Evolutionary conservation across 2,113 vertebrate species (phyloP).

Genomic region (Peromyscus californicus): DNA sequence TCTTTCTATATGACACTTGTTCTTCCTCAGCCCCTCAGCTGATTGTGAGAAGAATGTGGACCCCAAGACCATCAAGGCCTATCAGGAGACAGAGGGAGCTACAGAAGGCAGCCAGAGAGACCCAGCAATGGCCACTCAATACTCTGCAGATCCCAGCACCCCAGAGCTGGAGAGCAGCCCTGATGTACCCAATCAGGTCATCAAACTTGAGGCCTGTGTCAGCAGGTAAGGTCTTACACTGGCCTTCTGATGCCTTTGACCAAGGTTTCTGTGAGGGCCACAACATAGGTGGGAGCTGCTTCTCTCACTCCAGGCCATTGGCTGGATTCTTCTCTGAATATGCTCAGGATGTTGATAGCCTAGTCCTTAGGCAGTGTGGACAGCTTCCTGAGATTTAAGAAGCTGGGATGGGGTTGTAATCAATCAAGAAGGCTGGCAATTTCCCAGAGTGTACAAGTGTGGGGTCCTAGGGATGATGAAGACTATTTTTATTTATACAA

Average conservation of each 20-base stretch:
- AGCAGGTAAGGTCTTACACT: slow-evolving; percentile 44
- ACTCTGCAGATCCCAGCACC: neutral
- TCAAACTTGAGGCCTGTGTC: neutral
- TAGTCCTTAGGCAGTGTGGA: neutral
- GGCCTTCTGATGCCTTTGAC: neutral
- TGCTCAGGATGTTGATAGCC: neutral
- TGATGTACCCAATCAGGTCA: neutral
- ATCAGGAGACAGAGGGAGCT: neutral
- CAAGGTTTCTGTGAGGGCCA: neutral
- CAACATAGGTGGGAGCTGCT: neutral
- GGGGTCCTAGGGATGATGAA: neutral
- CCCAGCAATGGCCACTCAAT: neutral
- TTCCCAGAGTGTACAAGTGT: neutral
- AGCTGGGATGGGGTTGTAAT: neutral
- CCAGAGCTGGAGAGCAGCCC: neutral
- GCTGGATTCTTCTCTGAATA: neutral
- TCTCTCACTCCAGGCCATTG: neutral
- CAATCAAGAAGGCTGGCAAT: neutral
- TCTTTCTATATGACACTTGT: neutral
- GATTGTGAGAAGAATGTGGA: neutral
- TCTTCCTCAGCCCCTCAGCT: slow-evolving; percentile 31
- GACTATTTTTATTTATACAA: neutral
- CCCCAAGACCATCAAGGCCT: neutral
- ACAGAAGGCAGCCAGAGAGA: neutral
- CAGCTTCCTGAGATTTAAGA: neutral